A percentile compares a stretch with the other conserved stretches of the same genome.
phyloP scores from a whole-genome alignment of 2,888 invertebrate species.

The Hyalella azteca region DNA sequence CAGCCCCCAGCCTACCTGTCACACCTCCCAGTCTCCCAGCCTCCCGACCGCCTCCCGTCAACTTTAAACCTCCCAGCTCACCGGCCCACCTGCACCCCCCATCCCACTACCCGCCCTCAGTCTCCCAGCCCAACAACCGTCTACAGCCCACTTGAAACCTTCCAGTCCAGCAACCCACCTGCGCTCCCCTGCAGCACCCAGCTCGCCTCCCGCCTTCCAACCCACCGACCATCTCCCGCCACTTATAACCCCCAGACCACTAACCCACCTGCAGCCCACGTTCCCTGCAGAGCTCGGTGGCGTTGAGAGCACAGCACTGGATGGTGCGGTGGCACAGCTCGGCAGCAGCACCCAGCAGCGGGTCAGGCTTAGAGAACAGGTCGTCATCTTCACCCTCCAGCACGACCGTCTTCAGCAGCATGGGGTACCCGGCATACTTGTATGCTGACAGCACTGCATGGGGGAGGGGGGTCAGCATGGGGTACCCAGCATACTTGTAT shows the following conservation, averaged over 20 bases:
- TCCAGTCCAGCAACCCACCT: not conserved
- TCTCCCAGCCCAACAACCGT: not conserved
- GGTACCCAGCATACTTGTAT: constrained; percentile 99
- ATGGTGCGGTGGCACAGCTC: constrained; percentile 96
- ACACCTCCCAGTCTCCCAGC: too few relatives aligned
- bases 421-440: constrained; percentile 98
- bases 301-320: constrained; percentile 93
- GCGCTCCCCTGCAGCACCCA: not conserved
- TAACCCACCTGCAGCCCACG: constrained; percentile 62
- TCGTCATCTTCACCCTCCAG: constrained; percentile 92
- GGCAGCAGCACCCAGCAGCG: constrained; percentile 86
- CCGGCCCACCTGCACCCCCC: not conserved
- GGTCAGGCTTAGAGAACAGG: constrained; percentile 80
- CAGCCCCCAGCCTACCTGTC: too few relatives aligned
- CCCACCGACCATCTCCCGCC: not conserved
- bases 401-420: constrained; percentile 91
- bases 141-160: not conserved
- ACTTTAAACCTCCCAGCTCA: not conserved
- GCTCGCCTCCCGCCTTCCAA: not conserved
- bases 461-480: constrained; percentile 78
- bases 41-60: too few relatives aligned
- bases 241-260: not conserved
- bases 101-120: too few relatives aligned
- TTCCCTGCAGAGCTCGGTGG: constrained; percentile 94
- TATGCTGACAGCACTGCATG: constrained; percentile 84